Base-by-base conservation (phyloP, 2,888 invertebrate species). In the Carpatolechia fugitivella region DNA sequence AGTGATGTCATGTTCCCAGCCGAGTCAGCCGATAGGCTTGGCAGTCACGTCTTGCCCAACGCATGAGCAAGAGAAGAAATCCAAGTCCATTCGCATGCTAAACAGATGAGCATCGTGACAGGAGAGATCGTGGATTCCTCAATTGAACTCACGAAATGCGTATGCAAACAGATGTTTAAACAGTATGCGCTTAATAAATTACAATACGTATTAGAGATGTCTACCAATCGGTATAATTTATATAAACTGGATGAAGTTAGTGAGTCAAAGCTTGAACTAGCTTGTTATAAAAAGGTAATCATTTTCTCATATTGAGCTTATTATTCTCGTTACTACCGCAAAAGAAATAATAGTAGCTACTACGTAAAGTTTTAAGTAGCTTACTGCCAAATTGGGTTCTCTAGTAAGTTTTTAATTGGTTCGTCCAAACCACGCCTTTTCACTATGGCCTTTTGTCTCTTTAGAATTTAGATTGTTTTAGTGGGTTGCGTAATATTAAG, bases 1-100 rank as follows among this genome's bases (percentile, higher is more conserved):
- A 56, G 56, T 69, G 66, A 70, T 65, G 67, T 72, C 70, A 69
- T 68, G 61, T 60, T 66, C 61, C 55, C 55, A 52, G 60, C 59
- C 59, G 56, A 56, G 60, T 56, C 58, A 61, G 47, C 57, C 60
- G 60, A 57, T 56, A 56, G 56, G 56, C 61, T 36, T 38, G 30
- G 58, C 50, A 55, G 64, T 68, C 66, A 69, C 69, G 70, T 70
- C 52, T 51, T 52, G 40, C 36, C 48, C 49, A 30, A 33, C 53
- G 56, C 46, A 16, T 13, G 24, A 31, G 30, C 36, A 20, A 60
- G 48, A 60, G 62, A 65, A 65, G 62, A 67, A 64, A 62, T 65
- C 60, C 57, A 54, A 64, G 59, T 59, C 55, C 62, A 60, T 63
- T 63, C 55, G 59, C 60, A 69, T 67, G 63, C 65, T 60, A 61